Conservation (phyloP, 2,797 vertebrate genomes). For the Anguilla anguilla region DNA sequence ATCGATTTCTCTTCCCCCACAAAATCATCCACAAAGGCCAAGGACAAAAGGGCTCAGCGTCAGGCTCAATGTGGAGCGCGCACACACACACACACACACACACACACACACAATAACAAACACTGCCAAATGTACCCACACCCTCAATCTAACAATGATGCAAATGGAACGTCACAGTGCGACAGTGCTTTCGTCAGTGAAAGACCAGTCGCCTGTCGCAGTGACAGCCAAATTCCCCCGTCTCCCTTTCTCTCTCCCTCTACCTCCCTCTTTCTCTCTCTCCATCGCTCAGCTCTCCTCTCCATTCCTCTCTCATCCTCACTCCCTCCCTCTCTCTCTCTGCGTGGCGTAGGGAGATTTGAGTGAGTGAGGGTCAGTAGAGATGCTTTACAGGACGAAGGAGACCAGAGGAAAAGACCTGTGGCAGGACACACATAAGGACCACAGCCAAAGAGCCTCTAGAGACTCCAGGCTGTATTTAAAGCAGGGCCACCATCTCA, state of each 20-base stretch:
- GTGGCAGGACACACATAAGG: neutral
- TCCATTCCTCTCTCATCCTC: neutral
- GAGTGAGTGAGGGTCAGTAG: neutral
- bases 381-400: neutral
- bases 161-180: neutral
- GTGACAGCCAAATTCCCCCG: no score
- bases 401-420: neutral
- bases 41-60: neutral
- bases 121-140: neutral
- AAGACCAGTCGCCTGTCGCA: neutral
- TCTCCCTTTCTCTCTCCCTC: neutral
- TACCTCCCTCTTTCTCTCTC: neutral
- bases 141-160: neutral
- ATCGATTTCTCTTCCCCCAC: neutral
- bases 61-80: neutral
- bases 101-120: neutral
- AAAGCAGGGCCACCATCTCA: neutral
- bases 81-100: slow-evolving; percentile 1
- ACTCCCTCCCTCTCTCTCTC: neutral
- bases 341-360: neutral
- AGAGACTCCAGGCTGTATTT: neutral
- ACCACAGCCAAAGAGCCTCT: neutral
- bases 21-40: neutral
- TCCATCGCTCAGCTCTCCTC: neutral
- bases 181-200: neutral